phyloP scores from a whole-genome alignment of 1,140 invertebrate species.

The Littorina saxatilis region DNA sequence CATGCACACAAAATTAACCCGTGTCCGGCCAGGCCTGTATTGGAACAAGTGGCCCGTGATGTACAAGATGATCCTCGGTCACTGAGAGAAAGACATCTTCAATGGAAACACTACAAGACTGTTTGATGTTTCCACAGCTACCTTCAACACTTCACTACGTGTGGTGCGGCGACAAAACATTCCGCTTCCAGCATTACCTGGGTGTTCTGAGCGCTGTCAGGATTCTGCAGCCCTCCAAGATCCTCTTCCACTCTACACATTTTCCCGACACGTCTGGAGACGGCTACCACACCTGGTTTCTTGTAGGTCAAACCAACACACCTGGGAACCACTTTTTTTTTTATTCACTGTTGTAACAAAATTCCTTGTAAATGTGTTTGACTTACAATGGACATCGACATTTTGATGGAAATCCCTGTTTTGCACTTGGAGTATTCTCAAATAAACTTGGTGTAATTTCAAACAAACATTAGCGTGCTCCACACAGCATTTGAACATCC shows the following conservation, averaged over 20 bases:
- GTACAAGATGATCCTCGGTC: not conserved
- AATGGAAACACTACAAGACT: not conserved
- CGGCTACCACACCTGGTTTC: conserved; percentile 40
- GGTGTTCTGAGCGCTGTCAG: conserved; percentile 16
- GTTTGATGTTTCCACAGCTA: not conserved
- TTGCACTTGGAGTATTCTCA: too few species aligned
- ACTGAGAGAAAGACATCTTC: not conserved
- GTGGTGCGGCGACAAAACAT: conserved; percentile 40
- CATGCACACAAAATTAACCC: too few species aligned
- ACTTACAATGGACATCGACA: too few species aligned
- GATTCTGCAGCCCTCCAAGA: conserved; percentile 22
- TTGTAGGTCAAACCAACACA: too few species aligned
- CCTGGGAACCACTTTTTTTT: too few species aligned
- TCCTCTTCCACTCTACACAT: conserved; percentile 31
- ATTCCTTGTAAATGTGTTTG: too few species aligned
- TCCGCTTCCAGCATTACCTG: conserved; percentile 37
- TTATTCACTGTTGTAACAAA: too few species aligned
- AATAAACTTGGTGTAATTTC: too few species aligned
- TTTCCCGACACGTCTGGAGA: not conserved
- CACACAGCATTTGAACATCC: too few species aligned
- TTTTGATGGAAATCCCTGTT: too few species aligned
- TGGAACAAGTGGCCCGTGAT: not conserved
- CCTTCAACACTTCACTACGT: conserved; percentile 32
- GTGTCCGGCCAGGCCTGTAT: not conserved
- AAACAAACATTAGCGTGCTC: too few species aligned